Evolutionary conservation across 2,797 vertebrate genomes (phyloP), one percentile per base, ranked within the genome.

Genomic region (Sebastes dallii): DNA sequence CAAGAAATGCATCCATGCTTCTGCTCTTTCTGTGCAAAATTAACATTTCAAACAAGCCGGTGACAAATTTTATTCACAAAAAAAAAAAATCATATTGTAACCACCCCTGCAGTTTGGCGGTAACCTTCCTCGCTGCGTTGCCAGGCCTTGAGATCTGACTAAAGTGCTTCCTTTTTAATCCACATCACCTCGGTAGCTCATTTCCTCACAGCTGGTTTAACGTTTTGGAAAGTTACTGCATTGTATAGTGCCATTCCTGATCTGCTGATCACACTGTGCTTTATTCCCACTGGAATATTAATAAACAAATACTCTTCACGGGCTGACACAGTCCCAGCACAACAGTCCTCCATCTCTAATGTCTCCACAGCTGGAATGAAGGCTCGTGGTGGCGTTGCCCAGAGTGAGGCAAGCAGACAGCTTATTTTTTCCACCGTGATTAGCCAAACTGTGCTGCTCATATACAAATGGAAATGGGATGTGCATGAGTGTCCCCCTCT

Each of bases 401-500:
- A 94, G 94, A 96, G 94, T 94, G 81, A 93, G 92, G 92, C 90
- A 91, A 77, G 92, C 92, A 95, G 94, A 95, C 95, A 96, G 94
- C 94, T 95, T 95, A 95, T 95, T 95, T 95, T 46, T 95, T 93
- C 93, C 91, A 91, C 87, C 73, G 91, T 95, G 95, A 95, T 96
- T 95, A 96, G 95, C 93, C 94, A 92, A 95, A 96, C 92, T 94
- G 93, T 95, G 97, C 77, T 95, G 96, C 95, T 95, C 95, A 97
- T 98, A 97, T 97, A 97, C 97, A 98, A 97, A 99, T 98, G 97
- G 97, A 98, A 96, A 96, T 96, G 94, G 93, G 94, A 92, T 94
- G 93, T 95, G 95, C 94, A 94, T 95, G 93, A 95, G 89, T 90
- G 88, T 93, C 88, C 90, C 86, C 84, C 91, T 91, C 89, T 89